A percentile compares a stretch with the other conserved stretches of the same genome.
phyloP scores from a whole-genome alignment of 2,797 vertebrate genomes.

The Selene dorsalis region DNA sequence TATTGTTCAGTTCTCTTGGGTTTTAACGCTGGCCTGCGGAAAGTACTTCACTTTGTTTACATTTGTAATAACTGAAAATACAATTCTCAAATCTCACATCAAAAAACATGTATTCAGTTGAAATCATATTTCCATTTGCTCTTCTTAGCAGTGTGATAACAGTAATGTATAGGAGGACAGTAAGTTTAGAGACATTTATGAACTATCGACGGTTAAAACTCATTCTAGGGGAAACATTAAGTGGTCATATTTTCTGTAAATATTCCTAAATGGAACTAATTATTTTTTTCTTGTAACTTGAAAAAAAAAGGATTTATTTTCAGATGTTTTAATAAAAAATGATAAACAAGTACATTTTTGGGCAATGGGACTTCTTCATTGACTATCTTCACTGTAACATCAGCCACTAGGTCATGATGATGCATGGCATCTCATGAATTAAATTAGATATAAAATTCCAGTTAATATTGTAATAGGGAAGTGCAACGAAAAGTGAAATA shows the following conservation, averaged over 20 bases:
- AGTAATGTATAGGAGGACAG: not conserved
- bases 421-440: not conserved
- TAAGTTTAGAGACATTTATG: not conserved
- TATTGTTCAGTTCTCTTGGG: not conserved
- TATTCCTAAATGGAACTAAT: not conserved
- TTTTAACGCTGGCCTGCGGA: not conserved
- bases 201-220: not conserved
- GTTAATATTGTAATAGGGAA: constrained; percentile 32
- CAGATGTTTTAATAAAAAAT: constrained; percentile 44
- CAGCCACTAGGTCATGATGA: not conserved
- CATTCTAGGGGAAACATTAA: not conserved
- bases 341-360: not conserved
- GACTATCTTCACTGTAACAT: not conserved
- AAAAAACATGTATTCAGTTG: not conserved
- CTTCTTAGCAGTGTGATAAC: not conserved
- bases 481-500: constrained; percentile 64
- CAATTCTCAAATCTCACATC: not conserved
- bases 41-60: not conserved
- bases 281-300: constrained; percentile 44
- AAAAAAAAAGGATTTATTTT: constrained; percentile 24
- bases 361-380: not conserved
- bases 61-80: not conserved
- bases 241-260: not conserved
- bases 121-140: not conserved
- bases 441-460: constrained; percentile 18